These are phyloP conservation scores for Sciurus vulgaris DNA, from an alignment of 2,797 vertebrate species.

Conservation along the genomic window DNA sequence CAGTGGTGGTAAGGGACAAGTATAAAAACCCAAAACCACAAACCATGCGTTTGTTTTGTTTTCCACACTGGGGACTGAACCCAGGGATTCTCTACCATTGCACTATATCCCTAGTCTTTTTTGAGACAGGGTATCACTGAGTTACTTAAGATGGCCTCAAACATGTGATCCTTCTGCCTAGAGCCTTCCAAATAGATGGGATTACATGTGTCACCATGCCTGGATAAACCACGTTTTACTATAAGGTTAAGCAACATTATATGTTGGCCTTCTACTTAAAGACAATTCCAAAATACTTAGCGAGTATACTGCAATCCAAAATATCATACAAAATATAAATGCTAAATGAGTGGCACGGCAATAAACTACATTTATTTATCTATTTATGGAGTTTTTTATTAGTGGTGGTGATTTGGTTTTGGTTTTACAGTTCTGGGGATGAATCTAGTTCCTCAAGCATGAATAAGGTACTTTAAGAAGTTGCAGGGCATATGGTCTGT, in stretches of 20 bases:
- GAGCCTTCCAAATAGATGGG: no score
- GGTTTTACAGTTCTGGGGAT: neutral
- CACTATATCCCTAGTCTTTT: no score
- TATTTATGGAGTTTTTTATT: no score
- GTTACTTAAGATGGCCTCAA: no score
- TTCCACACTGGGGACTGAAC: no score
- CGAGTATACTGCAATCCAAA: constrained; percentile 22
- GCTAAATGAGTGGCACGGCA: neutral
- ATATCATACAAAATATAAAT: neutral
- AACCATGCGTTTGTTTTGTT: no score
- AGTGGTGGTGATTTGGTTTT: no score
- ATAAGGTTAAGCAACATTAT: neutral
- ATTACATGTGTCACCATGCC: no score
- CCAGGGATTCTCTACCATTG: no score
- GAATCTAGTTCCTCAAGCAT: neutral
- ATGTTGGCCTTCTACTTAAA: constrained; percentile 47
- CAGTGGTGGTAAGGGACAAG: neutral
- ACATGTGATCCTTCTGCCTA: no score
- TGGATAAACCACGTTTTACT: neutral
- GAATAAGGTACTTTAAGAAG: neutral
- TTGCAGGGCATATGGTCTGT: neutral
- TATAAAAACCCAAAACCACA: neutral
- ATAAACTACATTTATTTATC: neutral
- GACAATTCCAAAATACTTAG: neutral
- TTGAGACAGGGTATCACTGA: no score